Conservation (phyloP, 1,140 invertebrate genomes). For the Drosophila grimshawi region DNA sequence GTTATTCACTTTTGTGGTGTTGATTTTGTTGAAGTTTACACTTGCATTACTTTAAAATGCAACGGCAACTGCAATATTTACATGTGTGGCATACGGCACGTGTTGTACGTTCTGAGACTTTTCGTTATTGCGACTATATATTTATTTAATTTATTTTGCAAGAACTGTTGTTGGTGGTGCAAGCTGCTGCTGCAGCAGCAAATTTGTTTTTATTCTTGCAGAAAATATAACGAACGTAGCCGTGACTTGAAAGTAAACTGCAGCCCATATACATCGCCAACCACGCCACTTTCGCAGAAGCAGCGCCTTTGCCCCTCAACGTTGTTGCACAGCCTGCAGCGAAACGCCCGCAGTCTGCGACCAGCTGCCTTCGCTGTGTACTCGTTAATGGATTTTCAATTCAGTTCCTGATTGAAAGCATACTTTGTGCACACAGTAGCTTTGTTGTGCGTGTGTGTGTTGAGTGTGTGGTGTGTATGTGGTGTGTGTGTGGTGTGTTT, state of each 20-base stretch:
- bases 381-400: conserved; percentile 83
- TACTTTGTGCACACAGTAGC: conserved; percentile 60
- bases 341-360: conserved; percentile 42
- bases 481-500: too few species aligned
- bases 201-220: conserved; percentile 57
- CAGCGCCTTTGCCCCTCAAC: background rate
- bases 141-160: conserved; percentile 23
- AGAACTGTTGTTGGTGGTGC: conserved; percentile 14
- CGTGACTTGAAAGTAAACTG: conserved; percentile 44
- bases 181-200: conserved; percentile 13
- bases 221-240: conserved; percentile 49
- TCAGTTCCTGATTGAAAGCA: conserved; percentile 82
- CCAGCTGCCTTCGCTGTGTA: conserved; percentile 74
- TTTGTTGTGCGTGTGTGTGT: conserved; percentile 4
- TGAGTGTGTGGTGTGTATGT: conserved; percentile 24
- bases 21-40: background rate
- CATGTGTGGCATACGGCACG: conserved; percentile 27
- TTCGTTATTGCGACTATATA: conserved; percentile 22
- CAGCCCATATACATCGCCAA: background rate
- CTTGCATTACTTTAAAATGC: conserved; percentile 54
- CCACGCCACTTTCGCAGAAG: background rate
- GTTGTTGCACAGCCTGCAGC: conserved; percentile 6
- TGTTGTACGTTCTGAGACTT: conserved; percentile 39
- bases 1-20: too few species aligned
- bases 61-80: conserved; percentile 35